phyloP scores from a whole-genome alignment of 2,797 vertebrate species.

The Lateolabrax maculatus region DNA sequence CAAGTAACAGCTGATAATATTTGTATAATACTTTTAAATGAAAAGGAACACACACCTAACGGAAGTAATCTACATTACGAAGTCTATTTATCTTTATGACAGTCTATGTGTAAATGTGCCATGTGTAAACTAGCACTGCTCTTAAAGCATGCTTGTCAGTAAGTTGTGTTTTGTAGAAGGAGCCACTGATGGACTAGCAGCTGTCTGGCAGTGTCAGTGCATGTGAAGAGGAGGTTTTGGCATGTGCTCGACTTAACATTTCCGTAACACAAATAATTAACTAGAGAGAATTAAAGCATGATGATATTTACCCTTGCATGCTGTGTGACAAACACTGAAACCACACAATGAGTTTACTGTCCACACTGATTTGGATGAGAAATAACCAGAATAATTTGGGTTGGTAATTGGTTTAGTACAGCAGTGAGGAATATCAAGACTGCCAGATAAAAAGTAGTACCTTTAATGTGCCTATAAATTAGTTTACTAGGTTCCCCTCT shows the following conservation, averaged over 20 bases:
- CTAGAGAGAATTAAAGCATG: conserved; percentile 52
- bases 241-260: conserved; percentile 44
- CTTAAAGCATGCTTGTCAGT: conserved; percentile 62
- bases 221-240: conserved; percentile 60
- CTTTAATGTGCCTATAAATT: conserved; percentile 41
- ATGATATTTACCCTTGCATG: conserved; percentile 58
- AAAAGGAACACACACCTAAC: conserved; percentile 37
- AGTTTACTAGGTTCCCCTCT: conserved; percentile 20
- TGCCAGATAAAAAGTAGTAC: conserved; percentile 50
- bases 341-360: conserved; percentile 52
- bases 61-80: conserved; percentile 46
- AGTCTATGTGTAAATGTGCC: conserved; percentile 45
- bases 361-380: conserved; percentile 47
- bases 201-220: conserved; percentile 75
- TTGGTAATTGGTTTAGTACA: conserved; percentile 33
- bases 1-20: conserved; percentile 43
- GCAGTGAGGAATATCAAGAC: conserved; percentile 48
- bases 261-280: conserved; percentile 40
- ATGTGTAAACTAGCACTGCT: conserved; percentile 49
- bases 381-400: conserved; percentile 25
- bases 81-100: conserved; percentile 37
- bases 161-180: conserved; percentile 11
- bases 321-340: conserved; percentile 64
- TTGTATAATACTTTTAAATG: conserved; percentile 32
- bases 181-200: conserved; percentile 39